Base-by-base conservation (phyloP, 2,797 vertebrate species). In the Sebastes diaconus region DNA sequence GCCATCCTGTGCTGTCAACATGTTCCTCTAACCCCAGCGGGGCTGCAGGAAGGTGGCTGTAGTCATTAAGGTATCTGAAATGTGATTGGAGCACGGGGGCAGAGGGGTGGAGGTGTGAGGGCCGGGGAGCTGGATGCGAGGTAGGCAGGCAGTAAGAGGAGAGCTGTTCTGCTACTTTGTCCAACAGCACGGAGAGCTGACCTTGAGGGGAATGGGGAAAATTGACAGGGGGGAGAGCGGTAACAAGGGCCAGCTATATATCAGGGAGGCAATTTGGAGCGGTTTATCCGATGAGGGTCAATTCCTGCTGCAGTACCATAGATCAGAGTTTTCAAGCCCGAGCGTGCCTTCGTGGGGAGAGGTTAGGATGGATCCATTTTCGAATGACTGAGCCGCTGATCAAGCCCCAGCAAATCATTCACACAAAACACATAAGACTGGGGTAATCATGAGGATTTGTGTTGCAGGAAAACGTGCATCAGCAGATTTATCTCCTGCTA, bases 271-370 rank as follows among this genome's bases (percentile, higher is more conserved):
- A 95, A 95, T 95, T 95, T 95, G 92, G 93, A 94, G 88, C 86
- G 87, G 90, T 95, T 95, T 95, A 96, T 95, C 94, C 94, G 93
- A 95, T 92, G 93, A 94, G 93, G 95, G 93, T 95, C 94, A 95
- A 95, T 95, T 95, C 93, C 92, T 88, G 84, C 88, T 73, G 90
- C 90, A 82, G 91, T 68, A 67, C 87, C 90, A 92, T 94, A 94
- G 93, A 96, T 95, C 93, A 95, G 92, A 93, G 88, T 89, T 94
- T 92, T 91, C 81, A 55, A 90, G 93, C 90, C 88, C 42, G 84
- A 85, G 87, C 75, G 29, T 82, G 77, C 87, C 76, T 81, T 91
- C 74, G 34, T 74, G 80, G 69, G 71, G 83, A 86, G 79, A 84
- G 87, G 90, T 88, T 79, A 79, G 89, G 90, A 92, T 68, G 64